Conservation (phyloP, 2,113 vertebrate genomes). For the Macrotus californicus region DNA sequence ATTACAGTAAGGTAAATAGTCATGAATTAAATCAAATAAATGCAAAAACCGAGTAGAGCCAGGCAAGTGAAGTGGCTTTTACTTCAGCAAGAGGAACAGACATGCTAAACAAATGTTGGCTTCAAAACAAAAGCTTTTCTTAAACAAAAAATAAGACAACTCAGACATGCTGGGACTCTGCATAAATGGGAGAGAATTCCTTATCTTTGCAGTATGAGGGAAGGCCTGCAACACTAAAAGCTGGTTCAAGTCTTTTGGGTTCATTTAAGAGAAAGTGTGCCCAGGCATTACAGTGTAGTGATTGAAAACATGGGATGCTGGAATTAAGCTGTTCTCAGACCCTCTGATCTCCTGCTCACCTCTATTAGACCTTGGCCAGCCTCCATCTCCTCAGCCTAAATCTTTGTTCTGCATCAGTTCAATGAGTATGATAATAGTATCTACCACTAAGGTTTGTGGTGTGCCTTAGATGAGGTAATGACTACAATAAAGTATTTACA, state of each 20-base stretch:
- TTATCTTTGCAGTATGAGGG: neutral
- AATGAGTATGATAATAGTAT: neutral
- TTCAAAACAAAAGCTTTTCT: conserved; percentile 56
- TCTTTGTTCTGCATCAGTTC: neutral
- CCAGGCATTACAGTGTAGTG: neutral
- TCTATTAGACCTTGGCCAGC: neutral
- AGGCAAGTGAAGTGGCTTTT: conserved; percentile 55
- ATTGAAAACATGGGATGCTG: neutral
- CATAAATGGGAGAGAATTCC: neutral
- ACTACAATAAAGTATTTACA: neutral
- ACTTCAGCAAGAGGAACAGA: conserved; percentile 47
- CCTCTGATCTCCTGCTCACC: neutral
- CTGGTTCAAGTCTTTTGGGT: neutral
- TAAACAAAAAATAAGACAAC: conserved; percentile 50
- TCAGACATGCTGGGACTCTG: neutral
- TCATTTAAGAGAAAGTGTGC: neutral
- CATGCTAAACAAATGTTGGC: conserved; percentile 18
- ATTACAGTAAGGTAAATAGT: conserved; percentile 66
- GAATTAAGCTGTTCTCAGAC: neutral
- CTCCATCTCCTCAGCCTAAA: neutral
- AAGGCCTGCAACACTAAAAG: neutral
- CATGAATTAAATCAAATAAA: conserved; percentile 70
- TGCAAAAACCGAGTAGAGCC: conserved; percentile 31
- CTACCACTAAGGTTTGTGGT: neutral
- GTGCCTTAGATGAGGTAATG: neutral